Conservation (phyloP, 2,797 vertebrate genomes). For the Siniperca scherzeri region DNA sequence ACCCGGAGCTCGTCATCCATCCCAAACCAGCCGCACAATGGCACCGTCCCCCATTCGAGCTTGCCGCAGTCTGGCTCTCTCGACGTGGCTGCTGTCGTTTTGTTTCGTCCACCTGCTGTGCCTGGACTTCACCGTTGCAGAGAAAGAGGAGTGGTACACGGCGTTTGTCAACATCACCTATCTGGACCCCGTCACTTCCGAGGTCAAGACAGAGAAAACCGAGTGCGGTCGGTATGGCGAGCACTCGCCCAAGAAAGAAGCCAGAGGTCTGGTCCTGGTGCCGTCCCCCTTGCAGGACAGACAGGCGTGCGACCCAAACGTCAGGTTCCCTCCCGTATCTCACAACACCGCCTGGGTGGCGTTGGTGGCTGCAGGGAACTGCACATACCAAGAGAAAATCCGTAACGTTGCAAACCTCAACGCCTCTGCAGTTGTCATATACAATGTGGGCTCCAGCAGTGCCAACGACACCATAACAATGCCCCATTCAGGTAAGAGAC, state of each 20-base stretch:
- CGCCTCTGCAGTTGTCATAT: constrained; percentile 95
- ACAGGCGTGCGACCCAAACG: constrained; percentile 90
- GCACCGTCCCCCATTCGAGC: constrained; percentile 91
- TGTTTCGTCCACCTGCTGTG: constrained; percentile 97
- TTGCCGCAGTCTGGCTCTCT: constrained; percentile 96
- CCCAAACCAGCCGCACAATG: constrained; percentile 80
- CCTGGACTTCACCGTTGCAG: constrained; percentile 97
- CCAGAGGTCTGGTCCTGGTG: constrained; percentile 90
- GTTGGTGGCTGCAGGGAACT: constrained; percentile 93
- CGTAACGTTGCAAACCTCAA: constrained; percentile 91
- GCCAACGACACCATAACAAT: constrained; percentile 96
- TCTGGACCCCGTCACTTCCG: constrained; percentile 87
- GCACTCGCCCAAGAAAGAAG: constrained; percentile 95
- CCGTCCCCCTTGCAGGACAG: constrained; percentile 87
- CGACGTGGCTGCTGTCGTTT: constrained; percentile 97
- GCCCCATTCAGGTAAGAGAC: constrained; percentile 91
- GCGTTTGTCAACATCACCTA: constrained; percentile 98
- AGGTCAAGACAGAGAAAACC: constrained; percentile 91
- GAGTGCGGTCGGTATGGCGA: constrained; percentile 98
- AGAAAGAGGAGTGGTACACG: constrained; percentile 99
- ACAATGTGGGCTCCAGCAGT: constrained; percentile 90
- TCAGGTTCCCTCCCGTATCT: constrained; percentile 85
- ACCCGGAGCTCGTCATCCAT: constrained; percentile 51
- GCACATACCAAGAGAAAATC: constrained; percentile 93
- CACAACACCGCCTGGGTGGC: constrained; percentile 90